Percentiles rank a stretch among this genome's conserved stretches.
Evolutionary conservation across 92 coral and sea anemone genomes (phyloP).

Genomic region (Meandrina meandrites): DNA sequence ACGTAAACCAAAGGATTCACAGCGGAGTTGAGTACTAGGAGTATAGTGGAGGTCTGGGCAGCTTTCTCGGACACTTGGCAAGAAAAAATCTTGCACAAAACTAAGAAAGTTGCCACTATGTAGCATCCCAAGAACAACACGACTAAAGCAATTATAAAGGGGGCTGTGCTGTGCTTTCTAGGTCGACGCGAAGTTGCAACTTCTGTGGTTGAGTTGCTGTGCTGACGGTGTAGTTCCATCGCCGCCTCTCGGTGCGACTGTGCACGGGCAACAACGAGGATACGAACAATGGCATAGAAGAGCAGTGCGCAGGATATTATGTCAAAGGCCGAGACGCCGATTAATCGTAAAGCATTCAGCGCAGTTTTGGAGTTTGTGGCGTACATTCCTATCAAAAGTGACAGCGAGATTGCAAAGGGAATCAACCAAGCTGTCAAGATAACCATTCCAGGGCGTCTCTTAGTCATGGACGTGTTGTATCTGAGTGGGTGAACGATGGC

Average conservation of each 20-base stretch:
- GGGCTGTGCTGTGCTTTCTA: background rate
- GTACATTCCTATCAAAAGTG: constrained; percentile 16
- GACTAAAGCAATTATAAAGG: background rate
- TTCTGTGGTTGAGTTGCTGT: background rate
- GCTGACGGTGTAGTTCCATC: background rate
- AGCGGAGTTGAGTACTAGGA: background rate
- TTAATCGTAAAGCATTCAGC: background rate
- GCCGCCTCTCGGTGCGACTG: background rate
- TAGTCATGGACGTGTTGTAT: constrained; percentile 4
- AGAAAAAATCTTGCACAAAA: background rate
- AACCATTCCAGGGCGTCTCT: constrained; percentile 3
- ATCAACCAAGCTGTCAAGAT: constrained; percentile 23
- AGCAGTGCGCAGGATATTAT: background rate
- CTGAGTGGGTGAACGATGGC: constrained; percentile 34
- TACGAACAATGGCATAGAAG: constrained; percentile 9
- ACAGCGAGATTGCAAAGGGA: constrained; percentile 4
- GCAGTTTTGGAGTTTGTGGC: background rate
- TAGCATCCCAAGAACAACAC: constrained; percentile 3
- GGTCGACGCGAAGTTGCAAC: background rate
- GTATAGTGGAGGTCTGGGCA: background rate
- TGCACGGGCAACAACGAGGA: constrained; percentile 5
- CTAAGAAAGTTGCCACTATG: background rate
- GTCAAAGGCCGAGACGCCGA: constrained; percentile 9
- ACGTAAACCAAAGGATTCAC: constrained; percentile 17
- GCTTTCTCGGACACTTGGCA: background rate